Percentiles rank a stretch among this genome's conserved stretches.
phyloP scores from a whole-genome alignment of 2,888 invertebrate genomes.

The Bugulina stolonifera region DNA sequence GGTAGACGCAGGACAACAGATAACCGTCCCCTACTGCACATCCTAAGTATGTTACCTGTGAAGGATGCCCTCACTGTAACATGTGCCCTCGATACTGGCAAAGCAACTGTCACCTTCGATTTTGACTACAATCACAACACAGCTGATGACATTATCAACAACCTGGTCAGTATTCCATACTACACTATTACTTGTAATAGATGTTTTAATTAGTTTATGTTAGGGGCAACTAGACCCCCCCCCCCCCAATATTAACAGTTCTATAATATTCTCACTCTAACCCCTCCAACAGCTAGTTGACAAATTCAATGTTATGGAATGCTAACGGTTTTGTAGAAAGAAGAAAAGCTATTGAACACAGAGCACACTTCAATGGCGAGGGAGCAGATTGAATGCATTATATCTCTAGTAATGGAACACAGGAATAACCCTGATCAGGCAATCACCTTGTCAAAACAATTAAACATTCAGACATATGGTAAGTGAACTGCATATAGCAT shows the following conservation, averaged over 20 bases:
- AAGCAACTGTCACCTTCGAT: slow-evolving; percentile 8
- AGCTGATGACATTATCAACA: slow-evolving; percentile 22
- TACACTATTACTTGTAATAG: too few species aligned
- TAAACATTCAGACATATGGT: slow-evolving; percentile 12
- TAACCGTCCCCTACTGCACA: slow-evolving; percentile 3
- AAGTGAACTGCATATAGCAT: background rate
- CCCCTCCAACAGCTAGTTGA: too few species aligned
- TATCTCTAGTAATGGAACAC: slow-evolving; percentile 18
- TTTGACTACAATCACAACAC: slow-evolving; percentile 25
- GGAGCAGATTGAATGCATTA: slow-evolving; percentile 16
- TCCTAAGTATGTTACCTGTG: slow-evolving; percentile 1
- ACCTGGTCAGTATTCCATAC: slow-evolving; percentile 6
- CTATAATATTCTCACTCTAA: too few species aligned
- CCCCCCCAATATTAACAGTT: too few species aligned
- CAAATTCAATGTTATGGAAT: too few species aligned
- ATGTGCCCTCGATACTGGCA: slow-evolving; percentile 24
- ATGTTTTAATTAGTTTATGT: too few species aligned
- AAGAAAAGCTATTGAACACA: background rate
- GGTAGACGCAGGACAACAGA: slow-evolving; percentile 1
- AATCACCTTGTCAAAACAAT: background rate
- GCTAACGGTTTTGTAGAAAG: background rate
- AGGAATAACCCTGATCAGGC: slow-evolving; percentile 22
- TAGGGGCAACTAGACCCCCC: too few species aligned
- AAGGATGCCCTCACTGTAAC: slow-evolving; percentile 8
- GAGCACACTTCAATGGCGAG: slow-evolving; percentile 14